phyloP scores from a whole-genome alignment of 2,797 vertebrate genomes.

The Morus bassanus region DNA sequence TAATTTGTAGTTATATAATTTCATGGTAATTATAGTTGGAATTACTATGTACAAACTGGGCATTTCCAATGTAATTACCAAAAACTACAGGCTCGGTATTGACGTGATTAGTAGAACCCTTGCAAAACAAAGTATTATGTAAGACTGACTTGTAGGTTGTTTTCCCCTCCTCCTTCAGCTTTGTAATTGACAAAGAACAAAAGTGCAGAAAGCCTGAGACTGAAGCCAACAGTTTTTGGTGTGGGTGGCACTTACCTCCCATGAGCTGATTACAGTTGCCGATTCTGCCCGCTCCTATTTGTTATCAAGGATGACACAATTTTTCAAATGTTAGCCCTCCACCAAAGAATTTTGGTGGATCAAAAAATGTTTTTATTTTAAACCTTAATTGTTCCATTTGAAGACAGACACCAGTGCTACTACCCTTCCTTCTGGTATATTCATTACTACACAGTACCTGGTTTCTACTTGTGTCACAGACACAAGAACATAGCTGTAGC shows the following conservation, averaged over 20 bases:
- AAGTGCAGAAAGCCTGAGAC: conserved; percentile 11
- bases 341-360: neutral
- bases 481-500: neutral
- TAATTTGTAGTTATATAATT: conserved; percentile 74
- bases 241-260: conserved; percentile 27
- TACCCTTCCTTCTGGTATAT: neutral
- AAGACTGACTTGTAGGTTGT: conserved; percentile 32
- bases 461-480: neutral
- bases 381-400: neutral
- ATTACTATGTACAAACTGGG: conserved; percentile 62
- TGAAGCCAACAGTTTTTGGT: neutral
- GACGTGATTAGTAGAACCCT: conserved; percentile 24
- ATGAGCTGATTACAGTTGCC: neutral
- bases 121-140: conserved; percentile 53
- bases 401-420: neutral
- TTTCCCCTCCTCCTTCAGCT: neutral
- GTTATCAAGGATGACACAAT: neutral
- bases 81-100: conserved; percentile 45
- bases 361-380: neutral
- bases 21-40: conserved; percentile 67
- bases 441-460: neutral
- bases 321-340: neutral
- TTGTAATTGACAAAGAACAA: neutral
- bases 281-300: neutral
- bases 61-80: conserved; percentile 62